Evolutionary conservation across 2,113 vertebrate species (phyloP).

Genomic region (Arizona elegans): DNA sequence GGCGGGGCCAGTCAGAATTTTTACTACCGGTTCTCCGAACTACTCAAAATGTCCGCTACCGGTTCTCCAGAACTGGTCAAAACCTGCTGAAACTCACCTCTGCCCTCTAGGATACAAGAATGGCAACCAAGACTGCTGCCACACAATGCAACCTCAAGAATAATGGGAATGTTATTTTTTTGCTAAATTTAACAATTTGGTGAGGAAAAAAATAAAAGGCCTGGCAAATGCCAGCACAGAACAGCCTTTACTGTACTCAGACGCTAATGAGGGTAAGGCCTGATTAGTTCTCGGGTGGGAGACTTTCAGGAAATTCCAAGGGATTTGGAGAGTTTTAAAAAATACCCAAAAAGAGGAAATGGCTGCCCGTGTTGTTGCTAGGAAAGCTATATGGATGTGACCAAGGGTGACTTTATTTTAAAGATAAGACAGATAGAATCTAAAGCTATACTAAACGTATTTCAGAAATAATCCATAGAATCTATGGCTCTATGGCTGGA

Average conservation of each 20-base stretch:
- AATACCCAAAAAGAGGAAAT: not conserved
- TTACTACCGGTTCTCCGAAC: too few relatives aligned
- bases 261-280: not conserved
- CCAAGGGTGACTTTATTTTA: not conserved
- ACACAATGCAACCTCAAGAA: slow-evolving; percentile 31
- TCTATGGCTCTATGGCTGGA: not conserved
- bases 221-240: not conserved
- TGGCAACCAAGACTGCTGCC: accelerated
- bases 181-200: not conserved
- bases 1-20: too few relatives aligned
- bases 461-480: not conserved
- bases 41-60: too few relatives aligned
- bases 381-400: not conserved
- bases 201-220: not conserved
- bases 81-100: too few relatives aligned
- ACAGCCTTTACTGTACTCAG: not conserved
- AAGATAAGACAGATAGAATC: not conserved
- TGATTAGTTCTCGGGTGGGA: not conserved
- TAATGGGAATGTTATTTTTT: not conserved
- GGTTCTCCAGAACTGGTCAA: too few relatives aligned
- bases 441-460: not conserved
- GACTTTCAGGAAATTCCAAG: not conserved
- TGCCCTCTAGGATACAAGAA: not conserved
- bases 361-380: not conserved
- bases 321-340: not conserved